Percentiles rank a stretch among this genome's conserved stretches.
Conservation (phyloP, 2,888 invertebrate species). For the Plebejus melissa region DNA sequence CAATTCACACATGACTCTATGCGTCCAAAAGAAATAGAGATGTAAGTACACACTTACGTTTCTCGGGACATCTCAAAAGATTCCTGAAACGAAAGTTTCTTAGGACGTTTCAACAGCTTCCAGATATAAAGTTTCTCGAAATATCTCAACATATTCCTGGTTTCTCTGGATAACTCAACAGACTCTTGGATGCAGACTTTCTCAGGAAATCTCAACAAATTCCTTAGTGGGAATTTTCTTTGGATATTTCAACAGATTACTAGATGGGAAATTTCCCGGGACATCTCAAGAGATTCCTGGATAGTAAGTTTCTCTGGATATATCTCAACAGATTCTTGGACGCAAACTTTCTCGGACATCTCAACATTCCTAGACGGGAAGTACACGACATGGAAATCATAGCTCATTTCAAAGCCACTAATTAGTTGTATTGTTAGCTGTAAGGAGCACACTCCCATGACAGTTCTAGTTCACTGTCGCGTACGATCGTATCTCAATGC, state of each 20-base stretch:
- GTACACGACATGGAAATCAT: neutral
- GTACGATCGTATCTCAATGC: slow-evolving; percentile 1
- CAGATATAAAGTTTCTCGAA: neutral
- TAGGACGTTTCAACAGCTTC: neutral
- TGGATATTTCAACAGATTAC: neutral
- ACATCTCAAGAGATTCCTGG: neutral
- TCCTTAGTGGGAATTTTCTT: neutral
- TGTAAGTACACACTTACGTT: too few relatives aligned
- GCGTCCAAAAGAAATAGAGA: too few relatives aligned
- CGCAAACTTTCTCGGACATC: neutral
- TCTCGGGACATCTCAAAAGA: neutral
- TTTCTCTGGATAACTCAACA: neutral
- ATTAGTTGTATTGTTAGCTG: neutral
- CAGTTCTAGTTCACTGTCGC: slow-evolving; percentile 7
- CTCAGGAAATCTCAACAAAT: neutral
- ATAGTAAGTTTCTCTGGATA: neutral
- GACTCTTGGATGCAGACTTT: neutral
- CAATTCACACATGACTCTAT: too few relatives aligned
- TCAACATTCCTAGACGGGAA: neutral
- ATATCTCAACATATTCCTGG: neutral
- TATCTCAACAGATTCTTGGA: neutral
- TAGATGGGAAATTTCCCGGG: neutral
- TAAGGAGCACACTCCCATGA: neutral
- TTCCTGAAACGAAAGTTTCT: neutral
- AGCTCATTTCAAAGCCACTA: neutral